A percentile compares a stretch with the other conserved stretches of the same genome.
phyloP scores from a whole-genome alignment of 2,797 vertebrate species.

The Antrozous pallidus region DNA sequence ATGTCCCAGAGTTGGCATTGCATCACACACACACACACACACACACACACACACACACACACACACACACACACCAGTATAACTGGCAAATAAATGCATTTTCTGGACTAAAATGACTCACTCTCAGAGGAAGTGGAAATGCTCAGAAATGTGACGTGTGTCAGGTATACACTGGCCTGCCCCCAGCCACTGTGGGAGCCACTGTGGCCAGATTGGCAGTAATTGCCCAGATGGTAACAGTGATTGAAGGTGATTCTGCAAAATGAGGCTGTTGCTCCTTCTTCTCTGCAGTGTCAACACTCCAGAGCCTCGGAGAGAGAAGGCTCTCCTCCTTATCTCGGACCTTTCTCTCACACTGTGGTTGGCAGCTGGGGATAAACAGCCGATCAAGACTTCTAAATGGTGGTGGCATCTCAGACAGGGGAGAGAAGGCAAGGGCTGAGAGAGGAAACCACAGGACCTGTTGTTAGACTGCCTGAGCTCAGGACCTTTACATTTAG shows the following conservation, averaged over 20 bases:
- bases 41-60: not conserved
- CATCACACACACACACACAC: slow-evolving; percentile 54
- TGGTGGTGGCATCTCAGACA: not conserved
- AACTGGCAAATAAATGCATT: slow-evolving; percentile 55
- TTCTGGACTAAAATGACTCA: slow-evolving; percentile 51
- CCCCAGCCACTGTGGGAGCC: accelerated
- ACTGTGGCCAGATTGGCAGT: no score
- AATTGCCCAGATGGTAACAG: not conserved
- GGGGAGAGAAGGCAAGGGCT: not conserved
- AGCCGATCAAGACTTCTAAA: not conserved
- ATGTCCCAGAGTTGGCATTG: slow-evolving; percentile 54
- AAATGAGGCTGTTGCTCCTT: not conserved
- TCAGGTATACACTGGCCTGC: not conserved
- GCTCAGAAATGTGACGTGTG: not conserved
- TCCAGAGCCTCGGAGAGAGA: not conserved
- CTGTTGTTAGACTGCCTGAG: not conserved
- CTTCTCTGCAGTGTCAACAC: not conserved
- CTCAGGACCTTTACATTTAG: not conserved
- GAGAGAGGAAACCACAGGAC: not conserved
- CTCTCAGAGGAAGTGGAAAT: slow-evolving; percentile 34
- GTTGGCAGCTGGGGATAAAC: not conserved
- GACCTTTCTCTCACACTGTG: not conserved
- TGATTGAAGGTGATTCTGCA: not conserved
- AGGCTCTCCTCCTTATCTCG: not conserved
- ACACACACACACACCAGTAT: slow-evolving; percentile 43